Evolutionary conservation across 2,888 invertebrate genomes (phyloP), one percentile per base, ranked within the genome.

Genomic region (Syrista parreyssii): DNA sequence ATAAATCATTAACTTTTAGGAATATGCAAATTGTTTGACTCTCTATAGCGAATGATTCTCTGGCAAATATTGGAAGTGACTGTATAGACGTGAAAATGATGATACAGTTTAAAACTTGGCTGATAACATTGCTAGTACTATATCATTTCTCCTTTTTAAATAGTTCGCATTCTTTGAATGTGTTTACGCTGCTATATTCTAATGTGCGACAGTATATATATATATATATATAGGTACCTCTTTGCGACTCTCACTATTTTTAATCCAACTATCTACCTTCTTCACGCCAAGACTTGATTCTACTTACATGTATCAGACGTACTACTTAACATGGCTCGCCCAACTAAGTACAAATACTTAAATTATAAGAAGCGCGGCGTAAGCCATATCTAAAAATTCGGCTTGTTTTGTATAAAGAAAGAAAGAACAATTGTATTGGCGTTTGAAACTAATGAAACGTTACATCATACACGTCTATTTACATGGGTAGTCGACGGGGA

Each of bases 271-370:
- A 55, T 23, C 55, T 23, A 55, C 9, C 55, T 55, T 55, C 55
- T 55, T 55, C 23, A 23, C 55, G 55, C 55, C 55, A 55, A 55
- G 55, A 55, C 55, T 55, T 55, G 55, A 55, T 55, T 55, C 55
- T 55, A 55, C 55, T 55, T 55, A 55, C 23, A 71, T 15, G 32
- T 33, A 71, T 71, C 71, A 71, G 71, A 30, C 31, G 31, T 23
- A 71, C 31, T 31, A 71, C 55, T 72, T 75, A 68, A 55, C 72
- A 78, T 55, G 33, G 30, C 35, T 74, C 74, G 30, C 36, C 74
- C 33, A 74, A 74, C 35, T 74, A 74, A 74, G 74, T 74, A 74
- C 74, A 74, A 32, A 74, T 55, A 34, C 30, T 32, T 33, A 76
- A 76, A 73, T 35, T 23, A 34, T 12, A 76, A 76, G 30, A 74